These are phyloP conservation scores for Elmis aenea DNA, from an alignment of 2,888 invertebrate genomes.

Conservation along the genomic window DNA sequence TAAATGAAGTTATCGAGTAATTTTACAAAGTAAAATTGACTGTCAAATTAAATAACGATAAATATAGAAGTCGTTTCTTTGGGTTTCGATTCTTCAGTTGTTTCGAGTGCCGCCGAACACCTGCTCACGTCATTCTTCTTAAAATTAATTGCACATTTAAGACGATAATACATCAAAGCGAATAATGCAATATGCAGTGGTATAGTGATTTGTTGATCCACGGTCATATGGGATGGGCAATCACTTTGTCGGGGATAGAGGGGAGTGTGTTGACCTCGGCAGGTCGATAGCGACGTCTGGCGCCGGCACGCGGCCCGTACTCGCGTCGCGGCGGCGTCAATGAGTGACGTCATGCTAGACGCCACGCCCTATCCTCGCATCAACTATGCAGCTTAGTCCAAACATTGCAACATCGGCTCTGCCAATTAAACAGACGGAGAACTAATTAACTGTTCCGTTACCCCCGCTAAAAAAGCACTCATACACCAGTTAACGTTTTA, in stretches of 20 bases:
- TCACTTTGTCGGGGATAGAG: slow-evolving; percentile 12
- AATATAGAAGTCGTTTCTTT: too few relatives aligned
- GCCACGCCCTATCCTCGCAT: slow-evolving; percentile 35
- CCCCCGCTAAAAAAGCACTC: too few relatives aligned
- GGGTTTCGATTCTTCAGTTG: too few relatives aligned
- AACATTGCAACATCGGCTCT: slow-evolving; percentile 17
- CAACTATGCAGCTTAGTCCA: slow-evolving; percentile 14
- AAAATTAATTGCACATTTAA: too few relatives aligned
- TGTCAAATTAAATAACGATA: too few relatives aligned
- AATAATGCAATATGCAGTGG: background rate
- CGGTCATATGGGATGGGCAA: background rate
- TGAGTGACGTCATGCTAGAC: slow-evolving; percentile 53
- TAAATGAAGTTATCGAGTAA: too few relatives aligned
- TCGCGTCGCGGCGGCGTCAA: slow-evolving; percentile 49
- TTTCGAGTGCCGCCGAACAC: too few relatives aligned
- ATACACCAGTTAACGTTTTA: too few relatives aligned
- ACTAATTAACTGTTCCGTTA: slow-evolving; percentile 14
- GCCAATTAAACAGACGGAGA: slow-evolving; percentile 15
- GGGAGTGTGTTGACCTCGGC: slow-evolving; percentile 36
- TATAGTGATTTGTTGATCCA: too few relatives aligned
- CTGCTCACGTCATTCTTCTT: too few relatives aligned
- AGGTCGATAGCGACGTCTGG: slow-evolving; percentile 39
- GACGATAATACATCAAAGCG: too few relatives aligned
- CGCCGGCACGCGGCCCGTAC: slow-evolving; percentile 36
- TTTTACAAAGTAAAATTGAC: too few relatives aligned